Base-by-base conservation (phyloP, 2,888 invertebrate genomes). In the Pachymerium ferrugineum region DNA sequence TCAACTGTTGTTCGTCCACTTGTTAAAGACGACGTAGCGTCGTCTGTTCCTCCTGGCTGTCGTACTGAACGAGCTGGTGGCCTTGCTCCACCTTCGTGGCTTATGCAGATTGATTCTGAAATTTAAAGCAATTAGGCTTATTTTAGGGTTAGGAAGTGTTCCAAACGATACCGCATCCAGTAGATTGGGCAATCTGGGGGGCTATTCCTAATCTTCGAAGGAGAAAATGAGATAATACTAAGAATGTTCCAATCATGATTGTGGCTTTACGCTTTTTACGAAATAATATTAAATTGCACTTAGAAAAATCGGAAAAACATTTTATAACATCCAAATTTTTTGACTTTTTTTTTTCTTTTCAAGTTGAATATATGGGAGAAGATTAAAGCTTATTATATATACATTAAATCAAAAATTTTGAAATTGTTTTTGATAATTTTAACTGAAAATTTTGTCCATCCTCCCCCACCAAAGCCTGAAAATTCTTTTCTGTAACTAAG, bases 1-100 rank as follows among this genome's bases (percentile, higher is more conserved):
- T 16, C 47, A n/a, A 1, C 47, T 16, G 19, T 2, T 16, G 47
- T n/a, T 19, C 47, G 47, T 19, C 47, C 47, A 19, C 47, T 47
- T 1, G 47, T 19, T 47, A 19, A 16, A n/a, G 2, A 6, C 4
- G 47, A n/a, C n/a, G n/a, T 16, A 19, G 47, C 16, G 6, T 47
- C 47, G 47, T 47, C 47, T 6, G 47, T 47, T 47, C 47, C 47
- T 1, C 47, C 47, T 1, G n/a, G 47, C 8, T 47, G 47, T 47
- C 47, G 47, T 12, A 3, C n/a, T 12, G n/a, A n/a, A 19, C 14
- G 1, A 6, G 47, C 47, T 16, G 47, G 47, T 3, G 47, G 47
- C 19, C 47, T 14, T 16, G 68, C 68, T 68, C 68, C 68, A n/a
- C 68, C 68, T 68, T 68, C 68, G 10, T 68, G 68, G n/a, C 22